Evolutionary conservation across 2,888 invertebrate species (phyloP).

Genomic region (Leuctra nigra): DNA sequence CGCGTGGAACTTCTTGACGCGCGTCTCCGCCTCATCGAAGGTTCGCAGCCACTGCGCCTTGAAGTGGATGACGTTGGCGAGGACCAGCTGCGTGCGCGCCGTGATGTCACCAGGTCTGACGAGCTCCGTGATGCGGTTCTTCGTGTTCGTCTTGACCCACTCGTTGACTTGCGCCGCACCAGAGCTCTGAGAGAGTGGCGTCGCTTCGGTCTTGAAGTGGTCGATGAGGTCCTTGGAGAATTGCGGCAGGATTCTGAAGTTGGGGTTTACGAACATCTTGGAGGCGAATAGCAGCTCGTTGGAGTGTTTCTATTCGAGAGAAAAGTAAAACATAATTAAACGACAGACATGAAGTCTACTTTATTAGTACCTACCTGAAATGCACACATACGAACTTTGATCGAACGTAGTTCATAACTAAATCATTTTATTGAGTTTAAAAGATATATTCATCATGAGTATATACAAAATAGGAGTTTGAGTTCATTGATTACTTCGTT

Average conservation of each 20-base stretch:
- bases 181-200: constrained; percentile 20
- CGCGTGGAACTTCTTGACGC: constrained; percentile 23
- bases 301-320: no score
- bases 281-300: constrained; percentile 40
- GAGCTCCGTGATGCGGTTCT: constrained; percentile 23
- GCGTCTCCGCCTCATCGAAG: constrained; percentile 25
- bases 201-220: constrained; percentile 24
- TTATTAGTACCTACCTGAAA: no score
- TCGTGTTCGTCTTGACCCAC: constrained; percentile 25
- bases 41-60: constrained; percentile 27
- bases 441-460: no score
- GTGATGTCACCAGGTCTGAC: constrained; percentile 25
- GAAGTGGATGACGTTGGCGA: constrained; percentile 30
- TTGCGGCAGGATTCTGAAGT: constrained; percentile 37
- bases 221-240: constrained; percentile 37
- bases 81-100: constrained; percentile 25
- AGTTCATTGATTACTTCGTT: no score
- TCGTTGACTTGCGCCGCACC: constrained; percentile 25
- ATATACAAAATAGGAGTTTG: no score
- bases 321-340: no score
- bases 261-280: constrained; percentile 40
- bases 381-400: no score
- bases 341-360: no score
- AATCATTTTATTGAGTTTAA: no score
- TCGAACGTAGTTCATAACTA: no score